phyloP scores from a whole-genome alignment of 2,797 vertebrate species.

The Halcyon chelicuti region DNA sequence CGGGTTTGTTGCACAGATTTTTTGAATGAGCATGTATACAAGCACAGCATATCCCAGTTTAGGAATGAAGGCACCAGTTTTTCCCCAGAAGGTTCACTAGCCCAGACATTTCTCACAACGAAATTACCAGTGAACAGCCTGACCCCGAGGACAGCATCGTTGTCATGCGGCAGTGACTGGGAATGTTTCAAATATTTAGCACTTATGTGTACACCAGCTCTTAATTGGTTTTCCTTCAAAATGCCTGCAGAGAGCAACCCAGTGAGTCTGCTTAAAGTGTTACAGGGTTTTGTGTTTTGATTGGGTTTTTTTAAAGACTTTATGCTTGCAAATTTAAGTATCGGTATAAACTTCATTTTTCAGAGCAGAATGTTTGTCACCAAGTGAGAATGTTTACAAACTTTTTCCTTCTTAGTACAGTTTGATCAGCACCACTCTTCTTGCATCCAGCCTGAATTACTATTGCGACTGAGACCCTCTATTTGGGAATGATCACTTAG shows the following conservation, averaged over 20 bases:
- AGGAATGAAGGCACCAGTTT: neutral
- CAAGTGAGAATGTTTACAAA: neutral
- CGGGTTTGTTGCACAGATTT: neutral
- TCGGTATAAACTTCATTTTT: neutral
- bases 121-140: neutral
- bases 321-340: neutral
- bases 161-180: neutral
- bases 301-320: neutral
- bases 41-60: neutral
- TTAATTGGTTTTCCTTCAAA: slow-evolving; percentile 12
- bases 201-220: neutral
- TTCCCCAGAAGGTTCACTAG: neutral
- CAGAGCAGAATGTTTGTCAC: neutral
- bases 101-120: neutral
- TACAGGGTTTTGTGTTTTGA: neutral
- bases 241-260: neutral
- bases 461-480: neutral
- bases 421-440: neutral
- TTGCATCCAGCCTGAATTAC: neutral
- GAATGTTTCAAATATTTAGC: slow-evolving; percentile 12
- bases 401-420: neutral
- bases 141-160: neutral
- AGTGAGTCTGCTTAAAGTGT: neutral
- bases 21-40: neutral
- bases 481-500: neutral